These are phyloP conservation scores for Aplochiton taeniatus DNA, from an alignment of 2,797 vertebrate species.

Conservation along the genomic window DNA sequence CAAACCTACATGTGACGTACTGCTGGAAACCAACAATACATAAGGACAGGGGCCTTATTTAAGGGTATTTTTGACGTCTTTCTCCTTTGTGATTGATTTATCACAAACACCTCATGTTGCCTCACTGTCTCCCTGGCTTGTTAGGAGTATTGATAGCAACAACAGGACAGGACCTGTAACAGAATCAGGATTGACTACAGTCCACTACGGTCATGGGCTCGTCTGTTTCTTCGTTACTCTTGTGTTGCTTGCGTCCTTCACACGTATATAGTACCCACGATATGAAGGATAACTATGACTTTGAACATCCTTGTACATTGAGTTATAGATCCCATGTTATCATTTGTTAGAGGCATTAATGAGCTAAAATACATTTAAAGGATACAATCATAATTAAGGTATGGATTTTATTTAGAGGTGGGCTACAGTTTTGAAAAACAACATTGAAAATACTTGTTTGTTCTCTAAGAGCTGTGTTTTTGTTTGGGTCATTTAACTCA, in stretches of 20 bases:
- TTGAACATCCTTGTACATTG: slow-evolving; percentile 24
- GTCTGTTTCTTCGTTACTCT: slow-evolving; percentile 59
- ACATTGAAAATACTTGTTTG: slow-evolving; percentile 25
- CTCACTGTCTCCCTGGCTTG: slow-evolving; percentile 48
- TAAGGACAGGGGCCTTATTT: too few species aligned
- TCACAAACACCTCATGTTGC: slow-evolving; percentile 47
- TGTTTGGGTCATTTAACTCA: slow-evolving; percentile 44
- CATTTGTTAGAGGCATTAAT: background rate
- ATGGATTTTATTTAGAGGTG: background rate
- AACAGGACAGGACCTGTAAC: slow-evolving; percentile 56
- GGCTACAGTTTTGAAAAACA: slow-evolving; percentile 15
- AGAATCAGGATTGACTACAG: slow-evolving; percentile 65
- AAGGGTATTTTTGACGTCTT: slow-evolving; percentile 39
- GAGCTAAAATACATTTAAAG: too few species aligned
- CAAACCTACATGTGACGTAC: background rate
- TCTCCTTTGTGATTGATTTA: slow-evolving; percentile 50
- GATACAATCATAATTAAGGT: too few species aligned
- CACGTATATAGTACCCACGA: slow-evolving; percentile 32
- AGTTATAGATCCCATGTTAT: background rate
- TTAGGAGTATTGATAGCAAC: slow-evolving; percentile 69
- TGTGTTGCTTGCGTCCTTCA: too few species aligned
- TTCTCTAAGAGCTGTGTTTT: slow-evolving; percentile 42
- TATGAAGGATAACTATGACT: slow-evolving; percentile 34
- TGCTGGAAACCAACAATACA: slow-evolving; percentile 7
- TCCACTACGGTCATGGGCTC: slow-evolving; percentile 49